Evolutionary conservation across 2,113 vertebrate genomes (phyloP).

Genomic region (Lichenostomus cassidix): DNA sequence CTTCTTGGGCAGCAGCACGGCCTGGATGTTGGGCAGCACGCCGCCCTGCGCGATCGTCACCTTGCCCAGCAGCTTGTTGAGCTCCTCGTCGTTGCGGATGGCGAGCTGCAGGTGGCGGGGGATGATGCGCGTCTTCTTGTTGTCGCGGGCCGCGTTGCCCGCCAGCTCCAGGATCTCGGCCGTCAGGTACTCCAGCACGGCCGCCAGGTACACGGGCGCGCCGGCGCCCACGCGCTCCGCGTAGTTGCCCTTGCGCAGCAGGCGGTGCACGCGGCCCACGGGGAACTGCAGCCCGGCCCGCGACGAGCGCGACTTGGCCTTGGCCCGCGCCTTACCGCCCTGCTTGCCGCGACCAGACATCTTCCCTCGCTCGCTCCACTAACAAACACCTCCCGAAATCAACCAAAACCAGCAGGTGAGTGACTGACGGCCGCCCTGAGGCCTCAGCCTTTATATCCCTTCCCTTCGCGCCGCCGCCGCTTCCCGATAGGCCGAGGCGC

Average conservation of each 20-base stretch:
- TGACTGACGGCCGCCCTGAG: too few species aligned
- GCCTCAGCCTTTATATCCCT: too few species aligned
- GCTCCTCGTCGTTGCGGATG: constrained; percentile 88
- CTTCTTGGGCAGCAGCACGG: constrained; percentile 89
- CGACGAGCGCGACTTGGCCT: constrained; percentile 74
- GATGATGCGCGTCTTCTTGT: constrained; percentile 70
- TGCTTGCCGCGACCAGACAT: constrained; percentile 73
- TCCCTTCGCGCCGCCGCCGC: too few species aligned
- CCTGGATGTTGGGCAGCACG: constrained; percentile 90
- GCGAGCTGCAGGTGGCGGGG: constrained; percentile 52
- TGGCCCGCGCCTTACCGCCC: constrained; percentile 53
- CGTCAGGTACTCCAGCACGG: constrained; percentile 83
- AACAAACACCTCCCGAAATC: too few species aligned
- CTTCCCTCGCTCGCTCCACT: too few species aligned
- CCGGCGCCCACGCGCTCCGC: constrained; percentile 53
- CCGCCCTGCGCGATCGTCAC: constrained; percentile 88
- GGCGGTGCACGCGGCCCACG: constrained; percentile 84
- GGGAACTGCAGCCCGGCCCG: constrained; percentile 79
- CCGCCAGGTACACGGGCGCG: constrained; percentile 65
- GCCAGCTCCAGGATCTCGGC: constrained; percentile 89
- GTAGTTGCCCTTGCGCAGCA: constrained; percentile 84
- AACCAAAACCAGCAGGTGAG: too few species aligned
- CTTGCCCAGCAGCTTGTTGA: constrained; percentile 76
- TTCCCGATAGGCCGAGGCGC: too few species aligned
- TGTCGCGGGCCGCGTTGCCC: constrained; percentile 88